Evolutionary conservation across 2,888 invertebrate genomes (phyloP).

Genomic region (Cyaniris semiargus): DNA sequence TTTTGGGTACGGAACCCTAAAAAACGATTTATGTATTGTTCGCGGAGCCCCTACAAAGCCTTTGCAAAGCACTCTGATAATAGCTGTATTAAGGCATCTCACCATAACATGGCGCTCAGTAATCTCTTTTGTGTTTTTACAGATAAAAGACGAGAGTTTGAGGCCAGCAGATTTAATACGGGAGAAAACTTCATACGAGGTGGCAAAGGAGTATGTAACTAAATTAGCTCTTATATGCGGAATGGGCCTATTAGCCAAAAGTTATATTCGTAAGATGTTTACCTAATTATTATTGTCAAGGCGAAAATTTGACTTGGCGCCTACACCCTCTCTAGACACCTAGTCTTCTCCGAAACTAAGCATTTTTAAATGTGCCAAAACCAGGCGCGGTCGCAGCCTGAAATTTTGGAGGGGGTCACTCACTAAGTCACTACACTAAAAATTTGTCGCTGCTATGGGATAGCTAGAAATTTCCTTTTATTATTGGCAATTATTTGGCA

Average conservation of each 20-base stretch:
- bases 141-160: conserved; percentile 72
- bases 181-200: conserved; percentile 55
- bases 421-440: no score
- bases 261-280: conserved; percentile 50
- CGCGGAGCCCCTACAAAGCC: no score
- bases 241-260: conserved; percentile 55
- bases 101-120: conserved; percentile 23
- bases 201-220: conserved; percentile 52
- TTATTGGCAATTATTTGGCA: no score
- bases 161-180: conserved; percentile 74
- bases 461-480: no score
- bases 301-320: not conserved
- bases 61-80: no score
- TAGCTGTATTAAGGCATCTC: no score
- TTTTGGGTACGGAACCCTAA: no score
- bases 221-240: conserved; percentile 57
- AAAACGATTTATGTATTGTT: no score
- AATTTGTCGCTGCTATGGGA: no score
- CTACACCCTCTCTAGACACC: not conserved
- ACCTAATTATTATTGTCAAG: not conserved
- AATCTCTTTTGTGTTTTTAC: conserved; percentile 43
- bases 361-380: not conserved
- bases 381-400: no score
- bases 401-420: no score
- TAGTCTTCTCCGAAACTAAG: not conserved